phyloP scores from a whole-genome alignment of 1,140 invertebrate genomes.

The Ptiloglossa arizonensis region DNA sequence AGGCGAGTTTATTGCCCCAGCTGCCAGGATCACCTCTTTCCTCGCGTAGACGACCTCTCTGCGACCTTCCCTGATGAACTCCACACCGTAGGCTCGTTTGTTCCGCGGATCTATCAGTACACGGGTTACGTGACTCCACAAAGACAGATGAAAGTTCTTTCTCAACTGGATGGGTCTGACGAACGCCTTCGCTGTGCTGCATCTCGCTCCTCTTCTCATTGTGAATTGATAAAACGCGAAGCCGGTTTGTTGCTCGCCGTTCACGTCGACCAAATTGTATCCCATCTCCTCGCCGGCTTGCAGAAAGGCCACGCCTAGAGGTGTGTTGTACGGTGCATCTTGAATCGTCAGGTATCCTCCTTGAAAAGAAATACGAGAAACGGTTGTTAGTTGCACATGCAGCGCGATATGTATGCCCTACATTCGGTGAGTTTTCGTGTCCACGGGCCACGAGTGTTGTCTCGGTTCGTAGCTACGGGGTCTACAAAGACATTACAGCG shows the following conservation, averaged over 20 bases:
- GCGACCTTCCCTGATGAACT: conserved; percentile 87
- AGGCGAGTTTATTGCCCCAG: conserved; percentile 89
- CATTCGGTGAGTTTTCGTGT: no score
- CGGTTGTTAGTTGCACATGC: no score
- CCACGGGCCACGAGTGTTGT: no score
- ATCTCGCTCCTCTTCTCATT: conserved; percentile 89
- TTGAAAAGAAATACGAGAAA: conserved; percentile 73
- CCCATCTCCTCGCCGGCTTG: conserved; percentile 96
- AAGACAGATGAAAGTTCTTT: conserved; percentile 88
- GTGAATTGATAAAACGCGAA: conserved; percentile 92
- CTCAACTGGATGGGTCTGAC: conserved; percentile 88
- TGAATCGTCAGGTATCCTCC: conserved; percentile 91
- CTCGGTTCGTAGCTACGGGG: no score
- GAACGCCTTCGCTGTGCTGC: conserved; percentile 91
- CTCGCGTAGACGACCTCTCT: conserved; percentile 86
- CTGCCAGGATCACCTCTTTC: conserved; percentile 90
- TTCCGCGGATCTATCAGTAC: conserved; percentile 87
- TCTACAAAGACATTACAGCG: no score
- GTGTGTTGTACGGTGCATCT: conserved; percentile 90
- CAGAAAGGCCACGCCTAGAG: conserved; percentile 90
- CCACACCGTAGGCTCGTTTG: conserved; percentile 89
- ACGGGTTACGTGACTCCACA: conserved; percentile 90
- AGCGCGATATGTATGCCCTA: no score
- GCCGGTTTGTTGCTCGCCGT: conserved; percentile 91
- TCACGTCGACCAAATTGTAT: conserved; percentile 90